Base-by-base conservation (phyloP, 64 coral and sea anemone genomes). In the Actinia equina region DNA sequence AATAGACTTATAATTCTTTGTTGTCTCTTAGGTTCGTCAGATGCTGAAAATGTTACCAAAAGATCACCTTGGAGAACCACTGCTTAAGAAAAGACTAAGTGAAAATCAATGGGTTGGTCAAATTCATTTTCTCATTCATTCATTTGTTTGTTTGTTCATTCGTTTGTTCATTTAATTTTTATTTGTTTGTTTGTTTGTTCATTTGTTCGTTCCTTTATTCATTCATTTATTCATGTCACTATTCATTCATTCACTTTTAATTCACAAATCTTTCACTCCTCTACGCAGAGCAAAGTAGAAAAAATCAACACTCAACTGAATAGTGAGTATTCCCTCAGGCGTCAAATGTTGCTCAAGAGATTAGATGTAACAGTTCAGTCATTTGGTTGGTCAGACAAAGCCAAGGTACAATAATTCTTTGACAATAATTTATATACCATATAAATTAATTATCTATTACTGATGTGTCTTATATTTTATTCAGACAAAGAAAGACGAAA, bases 331-430 rank as follows among this genome's bases (percentile, higher is more conserved):
- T 92, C 83, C 22, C 62, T 99, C 18, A 80, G 97, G 11, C 80
- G 97, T 17, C 94, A 92, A 37, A 99, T 95, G 88, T 87, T 99
- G 85, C 84, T 99, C 80, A 99, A 95, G 44, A 89, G 97, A 59
- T 83, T 95, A 20, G 97, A 99, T 86, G 97, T 99, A 2, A 99
- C 97, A 56, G 83, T 99, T 37, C 93, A 94, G 86, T 99, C 97
- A 8, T 99, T 99, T 93, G 90, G 90, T 4, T 99, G 97, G 97
- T 99, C 97, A 46, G 93, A 99, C 37, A 92, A 77, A 54, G 97
- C 93, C 16, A 99, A 95, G 91, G 97, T 99, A 80, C 43, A 49
- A 49, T 49, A 49, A 8, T 44, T 4, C 2, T 49, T 49, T 70
- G 37, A 70, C 30, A 46, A 11, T 7, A 37, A 2, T 23, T 8